phyloP scores from a whole-genome alignment of 1,140 invertebrate genomes.

The Oryzaephilus surinamensis region DNA sequence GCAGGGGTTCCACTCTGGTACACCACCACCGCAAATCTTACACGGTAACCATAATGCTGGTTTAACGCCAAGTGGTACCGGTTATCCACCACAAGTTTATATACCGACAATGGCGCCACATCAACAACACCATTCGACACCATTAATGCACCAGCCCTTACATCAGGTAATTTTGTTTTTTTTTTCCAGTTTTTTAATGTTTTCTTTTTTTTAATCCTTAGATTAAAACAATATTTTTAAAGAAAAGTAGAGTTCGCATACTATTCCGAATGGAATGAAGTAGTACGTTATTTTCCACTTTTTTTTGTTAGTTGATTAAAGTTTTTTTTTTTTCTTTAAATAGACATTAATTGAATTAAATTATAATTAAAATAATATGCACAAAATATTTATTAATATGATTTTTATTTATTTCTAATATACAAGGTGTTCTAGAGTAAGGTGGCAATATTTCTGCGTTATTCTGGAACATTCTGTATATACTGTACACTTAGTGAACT shows the following conservation, averaged over 20 bases:
- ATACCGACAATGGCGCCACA: conserved; percentile 62
- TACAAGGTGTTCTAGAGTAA: no score
- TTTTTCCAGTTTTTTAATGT: neutral
- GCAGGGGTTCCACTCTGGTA: conserved; percentile 72
- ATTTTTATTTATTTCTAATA: no score
- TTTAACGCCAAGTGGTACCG: conserved; percentile 53
- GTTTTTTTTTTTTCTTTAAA: neutral
- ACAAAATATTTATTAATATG: no score
- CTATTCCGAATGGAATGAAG: neutral
- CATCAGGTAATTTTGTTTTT: conserved; percentile 57
- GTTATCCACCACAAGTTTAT: conserved; percentile 54
- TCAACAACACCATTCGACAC: conserved; percentile 41
- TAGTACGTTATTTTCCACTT: neutral
- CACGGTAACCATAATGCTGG: conserved; percentile 61
- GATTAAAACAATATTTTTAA: neutral
- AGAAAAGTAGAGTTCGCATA: no score
- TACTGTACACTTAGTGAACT: no score
- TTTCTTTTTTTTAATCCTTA: neutral
- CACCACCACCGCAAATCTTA: conserved; percentile 69
- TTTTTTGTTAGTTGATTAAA: neutral
- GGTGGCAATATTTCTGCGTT: no score
- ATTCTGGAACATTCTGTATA: no score
- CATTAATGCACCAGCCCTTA: conserved; percentile 61
- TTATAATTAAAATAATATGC: no score
- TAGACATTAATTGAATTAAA: neutral